These are phyloP conservation scores for Polymixis lichenea DNA, from an alignment of 2,888 invertebrate genomes.

Conservation along the genomic window DNA sequence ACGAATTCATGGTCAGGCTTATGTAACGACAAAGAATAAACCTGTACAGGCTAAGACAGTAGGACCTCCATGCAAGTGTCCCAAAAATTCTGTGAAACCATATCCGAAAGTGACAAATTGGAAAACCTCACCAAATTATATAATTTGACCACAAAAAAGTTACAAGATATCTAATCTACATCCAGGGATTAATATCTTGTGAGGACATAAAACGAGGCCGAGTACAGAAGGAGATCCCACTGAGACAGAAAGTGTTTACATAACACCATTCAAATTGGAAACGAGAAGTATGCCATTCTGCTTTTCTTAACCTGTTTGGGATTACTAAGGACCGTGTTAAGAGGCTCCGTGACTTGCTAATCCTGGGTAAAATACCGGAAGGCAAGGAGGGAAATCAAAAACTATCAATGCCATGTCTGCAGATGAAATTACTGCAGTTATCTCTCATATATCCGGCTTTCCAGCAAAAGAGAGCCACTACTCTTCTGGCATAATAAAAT, in stretches of 20 bases:
- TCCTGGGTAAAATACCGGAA: neutral
- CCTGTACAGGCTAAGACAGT: neutral
- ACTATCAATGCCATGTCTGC: constrained; percentile 4
- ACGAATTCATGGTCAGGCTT: neutral
- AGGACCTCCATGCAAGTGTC: constrained; percentile 4
- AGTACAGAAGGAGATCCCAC: neutral
- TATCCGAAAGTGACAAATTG: constrained; percentile 2
- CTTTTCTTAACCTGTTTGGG: neutral
- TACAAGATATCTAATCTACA: neutral
- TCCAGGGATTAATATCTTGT: no score
- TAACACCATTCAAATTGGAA: neutral
- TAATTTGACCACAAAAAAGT: neutral
- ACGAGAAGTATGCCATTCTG: neutral
- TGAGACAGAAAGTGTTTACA: neutral
- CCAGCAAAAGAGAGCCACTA: constrained; percentile 23
- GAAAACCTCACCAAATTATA: no score
- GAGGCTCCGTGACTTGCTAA: neutral
- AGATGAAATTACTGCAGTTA: constrained; percentile 13
- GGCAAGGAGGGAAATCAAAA: constrained; percentile 16
- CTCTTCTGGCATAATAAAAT: constrained; percentile 37
- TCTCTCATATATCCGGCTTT: constrained; percentile 4
- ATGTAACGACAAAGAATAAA: neutral
- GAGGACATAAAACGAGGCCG: constrained; percentile 7
- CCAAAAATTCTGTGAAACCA: constrained; percentile 1
- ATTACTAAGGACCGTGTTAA: constrained; percentile 2